Evolutionary conservation across 37 sponge, comb jelly and placozoan genomes (phyloP), one percentile per base, ranked within the genome.

Genomic region (Cliona cf. orientalis): DNA sequence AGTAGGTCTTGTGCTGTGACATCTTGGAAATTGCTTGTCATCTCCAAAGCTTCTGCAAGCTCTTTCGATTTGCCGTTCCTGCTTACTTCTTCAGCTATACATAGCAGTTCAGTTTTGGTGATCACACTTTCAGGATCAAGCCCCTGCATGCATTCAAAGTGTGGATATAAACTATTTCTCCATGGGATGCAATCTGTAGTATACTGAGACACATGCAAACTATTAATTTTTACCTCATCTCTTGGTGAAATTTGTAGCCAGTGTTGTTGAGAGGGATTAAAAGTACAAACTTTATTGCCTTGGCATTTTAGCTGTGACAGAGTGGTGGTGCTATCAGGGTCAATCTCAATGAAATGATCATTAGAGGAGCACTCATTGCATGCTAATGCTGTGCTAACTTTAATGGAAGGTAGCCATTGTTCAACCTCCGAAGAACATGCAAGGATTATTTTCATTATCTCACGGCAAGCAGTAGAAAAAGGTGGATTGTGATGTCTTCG

Each of bases 331-430:
- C 12, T 5, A 25, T 40, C 64, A 37, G 66, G 17, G 36, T 33
- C 9, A 23, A 77, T 22, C 28, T 35, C 3, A 64, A 61, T 42
- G 5, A 41, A 77, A 26, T 63, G 75, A 3, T 58, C n/a, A n/a
- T n/a, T n/a, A n/a, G n/a, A n/a, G n/a, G n/a, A 36, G 58, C 69
- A 80, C 28, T 72, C 5, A 11, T 61, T 25, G 62, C 83, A 82
- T 19, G 14, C 0, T 17, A 82, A 61, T 23, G 35, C 65, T 6
- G 60, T 26, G 5, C 11, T 58, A 23, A 63, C 60, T 32, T 72
- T 42, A 1, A 82, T 44, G 3, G 44, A 31, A 29, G 83, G 83
- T 7, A 82, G 34, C 83, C 73, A 72, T 41, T 71, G 31, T 7
- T n/a, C 32, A 35, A 76, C 32, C 2, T 39, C 42, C 3, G 44